Conservation (phyloP, 2,888 invertebrate genomes). For the Willowsia nigromaculata region DNA sequence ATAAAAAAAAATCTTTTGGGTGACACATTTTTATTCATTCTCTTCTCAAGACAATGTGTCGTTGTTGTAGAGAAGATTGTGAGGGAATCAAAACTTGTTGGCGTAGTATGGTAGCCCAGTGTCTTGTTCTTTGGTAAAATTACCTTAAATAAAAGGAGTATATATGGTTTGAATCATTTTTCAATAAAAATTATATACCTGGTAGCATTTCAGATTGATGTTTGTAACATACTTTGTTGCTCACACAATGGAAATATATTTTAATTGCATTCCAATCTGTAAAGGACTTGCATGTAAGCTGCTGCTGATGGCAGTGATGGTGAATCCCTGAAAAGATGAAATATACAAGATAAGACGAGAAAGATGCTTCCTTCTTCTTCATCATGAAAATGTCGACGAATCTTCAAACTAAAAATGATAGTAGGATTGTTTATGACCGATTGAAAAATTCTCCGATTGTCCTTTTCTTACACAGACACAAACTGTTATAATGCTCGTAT, state of each 20-base stretch:
- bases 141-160: not conserved
- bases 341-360: conserved; percentile 7
- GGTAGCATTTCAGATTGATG: no score
- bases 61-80: not conserved
- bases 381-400: not conserved
- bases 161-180: not conserved
- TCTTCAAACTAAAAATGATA: no score
- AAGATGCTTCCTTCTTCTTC: not conserved
- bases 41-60: not conserved
- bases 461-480: no score
- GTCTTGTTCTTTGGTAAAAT: conserved; percentile 11
- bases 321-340: not conserved
- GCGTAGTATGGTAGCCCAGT: conserved; percentile 39
- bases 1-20: not conserved
- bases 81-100: conserved; percentile 16
- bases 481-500: not conserved
- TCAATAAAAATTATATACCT: no score
- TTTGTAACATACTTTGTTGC: not conserved
- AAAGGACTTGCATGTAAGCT: conserved; percentile 4
- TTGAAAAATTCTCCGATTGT: not conserved
- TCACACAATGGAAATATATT: not conserved
- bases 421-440: conserved; percentile 20
- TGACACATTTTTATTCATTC: conserved; percentile 30
- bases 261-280: conserved; percentile 39
- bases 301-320: not conserved